These are phyloP conservation scores for Panagrolaimus sp. DNA, from an alignment of 1,140 invertebrate species.

Conservation along the genomic window DNA sequence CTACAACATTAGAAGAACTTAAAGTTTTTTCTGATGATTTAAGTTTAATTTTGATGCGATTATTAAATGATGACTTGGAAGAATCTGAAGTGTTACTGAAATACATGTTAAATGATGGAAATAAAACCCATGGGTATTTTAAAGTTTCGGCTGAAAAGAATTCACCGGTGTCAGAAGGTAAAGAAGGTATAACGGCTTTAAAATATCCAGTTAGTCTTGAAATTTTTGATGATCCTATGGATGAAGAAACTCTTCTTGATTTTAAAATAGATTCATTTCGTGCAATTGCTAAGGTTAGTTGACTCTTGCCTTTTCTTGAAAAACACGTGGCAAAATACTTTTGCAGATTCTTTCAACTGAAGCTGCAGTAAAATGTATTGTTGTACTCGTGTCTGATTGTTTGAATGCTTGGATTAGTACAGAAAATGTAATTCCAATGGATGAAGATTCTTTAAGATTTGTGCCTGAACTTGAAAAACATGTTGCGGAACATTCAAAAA, in stretches of 20 bases:
- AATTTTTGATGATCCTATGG: neutral
- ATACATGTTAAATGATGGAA: neutral
- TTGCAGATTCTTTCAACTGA: neutral
- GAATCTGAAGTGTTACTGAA: neutral
- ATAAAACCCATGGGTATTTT: neutral
- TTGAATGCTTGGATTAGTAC: neutral
- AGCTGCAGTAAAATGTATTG: neutral
- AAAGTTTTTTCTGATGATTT: neutral
- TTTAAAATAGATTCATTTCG: neutral
- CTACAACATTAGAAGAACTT: neutral
- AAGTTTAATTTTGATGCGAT: neutral
- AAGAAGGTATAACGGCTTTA: neutral
- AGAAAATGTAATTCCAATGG: too few relatives aligned
- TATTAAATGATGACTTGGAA: neutral
- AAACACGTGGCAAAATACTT: neutral
- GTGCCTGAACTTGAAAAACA: neutral
- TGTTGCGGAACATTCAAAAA: neutral
- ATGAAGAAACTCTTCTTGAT: neutral
- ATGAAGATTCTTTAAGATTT: neutral
- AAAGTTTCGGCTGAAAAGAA: neutral
- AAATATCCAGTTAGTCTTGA: neutral
- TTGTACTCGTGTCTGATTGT: neutral
- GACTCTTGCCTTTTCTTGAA: too few relatives aligned
- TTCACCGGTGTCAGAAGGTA: neutral
- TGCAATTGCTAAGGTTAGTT: neutral